These are phyloP conservation scores for Hetaerina titia DNA, from an alignment of 2,888 invertebrate species.

Conservation along the genomic window DNA sequence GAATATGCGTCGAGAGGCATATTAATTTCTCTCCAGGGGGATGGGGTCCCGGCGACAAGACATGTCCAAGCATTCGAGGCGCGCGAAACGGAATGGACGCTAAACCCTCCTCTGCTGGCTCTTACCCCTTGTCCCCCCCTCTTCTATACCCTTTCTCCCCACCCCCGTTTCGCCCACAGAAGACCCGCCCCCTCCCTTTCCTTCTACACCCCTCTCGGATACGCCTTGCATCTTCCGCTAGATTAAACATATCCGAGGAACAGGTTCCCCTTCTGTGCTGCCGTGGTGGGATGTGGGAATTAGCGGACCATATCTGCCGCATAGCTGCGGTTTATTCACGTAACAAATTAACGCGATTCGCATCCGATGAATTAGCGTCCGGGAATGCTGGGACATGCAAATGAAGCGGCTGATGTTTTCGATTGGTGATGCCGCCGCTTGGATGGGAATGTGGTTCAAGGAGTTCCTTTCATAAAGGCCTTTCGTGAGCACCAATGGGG, in stretches of 20 bases:
- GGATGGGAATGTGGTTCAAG: background rate
- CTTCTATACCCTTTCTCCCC: background rate
- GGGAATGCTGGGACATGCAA: background rate
- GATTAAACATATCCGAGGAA: constrained; percentile 54
- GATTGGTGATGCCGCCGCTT: background rate
- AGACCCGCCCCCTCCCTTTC: background rate
- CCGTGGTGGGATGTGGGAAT: background rate
- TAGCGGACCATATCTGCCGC: constrained; percentile 60
- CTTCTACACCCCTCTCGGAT: background rate
- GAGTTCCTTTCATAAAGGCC: background rate
- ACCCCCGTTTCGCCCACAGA: background rate
- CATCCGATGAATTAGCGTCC: constrained; percentile 17
- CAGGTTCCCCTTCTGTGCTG: constrained; percentile 29
- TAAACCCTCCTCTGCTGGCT: constrained; percentile 4
- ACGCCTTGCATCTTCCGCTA: constrained; percentile 45
- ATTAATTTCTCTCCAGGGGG: background rate
- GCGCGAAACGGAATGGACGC: constrained; percentile 49
- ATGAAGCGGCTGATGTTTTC: background rate
- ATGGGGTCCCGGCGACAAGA: background rate
- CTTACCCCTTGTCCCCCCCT: background rate
- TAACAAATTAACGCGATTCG: constrained; percentile 3
- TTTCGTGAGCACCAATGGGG: background rate
- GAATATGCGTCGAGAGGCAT: background rate
- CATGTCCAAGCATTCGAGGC: constrained; percentile 12
- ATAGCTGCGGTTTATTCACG: constrained; percentile 49